phyloP scores from a whole-genome alignment of 2,113 vertebrate genomes.

The Amphiprion percula region DNA sequence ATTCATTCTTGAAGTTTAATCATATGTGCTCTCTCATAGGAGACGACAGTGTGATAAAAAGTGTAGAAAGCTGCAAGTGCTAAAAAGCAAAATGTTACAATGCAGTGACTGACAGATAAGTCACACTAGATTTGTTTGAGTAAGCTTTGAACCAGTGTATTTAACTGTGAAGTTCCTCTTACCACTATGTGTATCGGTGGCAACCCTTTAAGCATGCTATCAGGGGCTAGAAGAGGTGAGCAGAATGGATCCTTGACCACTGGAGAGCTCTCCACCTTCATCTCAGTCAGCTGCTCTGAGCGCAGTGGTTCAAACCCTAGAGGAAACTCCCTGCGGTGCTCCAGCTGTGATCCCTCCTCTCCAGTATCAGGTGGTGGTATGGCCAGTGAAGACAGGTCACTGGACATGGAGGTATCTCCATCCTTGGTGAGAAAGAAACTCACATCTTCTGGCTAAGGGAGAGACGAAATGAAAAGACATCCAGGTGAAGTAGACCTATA shows the following conservation, averaged over 20 bases:
- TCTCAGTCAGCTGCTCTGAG: constrained; percentile 78
- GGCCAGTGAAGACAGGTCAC: constrained; percentile 54
- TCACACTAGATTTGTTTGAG: background rate
- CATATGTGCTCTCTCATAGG: background rate
- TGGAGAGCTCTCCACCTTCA: constrained; percentile 84
- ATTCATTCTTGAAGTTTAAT: too few relatives aligned
- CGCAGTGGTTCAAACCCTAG: constrained; percentile 89
- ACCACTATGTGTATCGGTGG: constrained; percentile 86
- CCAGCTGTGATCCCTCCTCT: constrained; percentile 48
- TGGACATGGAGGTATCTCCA: constrained; percentile 58
- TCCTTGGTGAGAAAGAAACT: constrained; percentile 80
- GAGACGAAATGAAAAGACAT: constrained; percentile 18
- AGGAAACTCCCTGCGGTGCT: constrained; percentile 81
- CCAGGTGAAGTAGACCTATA: background rate
- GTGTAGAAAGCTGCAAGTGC: background rate
- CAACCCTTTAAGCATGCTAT: constrained; percentile 84
- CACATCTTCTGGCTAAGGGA: constrained; percentile 77
- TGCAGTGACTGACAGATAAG: background rate
- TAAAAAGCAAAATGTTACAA: background rate
- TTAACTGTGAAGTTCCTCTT: constrained; percentile 48
- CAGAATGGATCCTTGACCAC: constrained; percentile 90
- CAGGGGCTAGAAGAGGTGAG: constrained; percentile 86
- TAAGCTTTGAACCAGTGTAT: background rate
- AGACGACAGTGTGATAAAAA: background rate
- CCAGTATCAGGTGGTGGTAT: constrained; percentile 61